Conservation (phyloP, 2,888 invertebrate genomes). For the Antitype chi region DNA sequence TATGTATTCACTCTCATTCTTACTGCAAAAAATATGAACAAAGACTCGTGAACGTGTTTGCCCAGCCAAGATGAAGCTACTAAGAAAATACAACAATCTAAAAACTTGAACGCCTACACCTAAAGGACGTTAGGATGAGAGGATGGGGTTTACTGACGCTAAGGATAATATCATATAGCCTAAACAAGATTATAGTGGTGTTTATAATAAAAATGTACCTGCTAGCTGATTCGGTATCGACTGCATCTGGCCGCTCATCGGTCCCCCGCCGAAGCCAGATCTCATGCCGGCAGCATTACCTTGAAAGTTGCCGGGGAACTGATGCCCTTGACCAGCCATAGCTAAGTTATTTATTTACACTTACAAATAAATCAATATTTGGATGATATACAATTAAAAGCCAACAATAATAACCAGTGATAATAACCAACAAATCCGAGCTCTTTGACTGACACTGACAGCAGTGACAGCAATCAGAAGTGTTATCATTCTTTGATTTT, state of each 20-base stretch:
- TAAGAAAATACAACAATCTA: background rate
- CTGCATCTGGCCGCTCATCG: constrained; percentile 91
- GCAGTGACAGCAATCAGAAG: background rate
- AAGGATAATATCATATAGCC: background rate
- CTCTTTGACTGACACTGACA: background rate
- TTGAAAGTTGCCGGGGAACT: constrained; percentile 93
- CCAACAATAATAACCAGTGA: background rate
- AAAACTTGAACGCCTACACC: background rate
- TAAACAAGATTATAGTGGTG: too few relatives aligned
- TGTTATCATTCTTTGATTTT: background rate
- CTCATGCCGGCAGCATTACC: constrained; percentile 92
- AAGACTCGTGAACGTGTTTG: too few relatives aligned
- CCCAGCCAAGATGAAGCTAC: background rate
- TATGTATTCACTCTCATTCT: too few relatives aligned
- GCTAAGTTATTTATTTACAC: constrained; percentile 2
- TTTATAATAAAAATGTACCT: constrained; percentile 74
- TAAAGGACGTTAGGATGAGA: background rate
- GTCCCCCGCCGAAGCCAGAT: constrained; percentile 91
- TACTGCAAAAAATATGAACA: too few relatives aligned
- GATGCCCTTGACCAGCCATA: constrained; percentile 94
- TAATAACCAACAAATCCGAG: constrained; percentile 5
- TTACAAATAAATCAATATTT: background rate
- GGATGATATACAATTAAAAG: background rate
- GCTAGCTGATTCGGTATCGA: constrained; percentile 91
- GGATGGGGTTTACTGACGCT: too few relatives aligned